phyloP scores from a whole-genome alignment of 2,888 invertebrate species.

The Palloptera scutellata region DNA sequence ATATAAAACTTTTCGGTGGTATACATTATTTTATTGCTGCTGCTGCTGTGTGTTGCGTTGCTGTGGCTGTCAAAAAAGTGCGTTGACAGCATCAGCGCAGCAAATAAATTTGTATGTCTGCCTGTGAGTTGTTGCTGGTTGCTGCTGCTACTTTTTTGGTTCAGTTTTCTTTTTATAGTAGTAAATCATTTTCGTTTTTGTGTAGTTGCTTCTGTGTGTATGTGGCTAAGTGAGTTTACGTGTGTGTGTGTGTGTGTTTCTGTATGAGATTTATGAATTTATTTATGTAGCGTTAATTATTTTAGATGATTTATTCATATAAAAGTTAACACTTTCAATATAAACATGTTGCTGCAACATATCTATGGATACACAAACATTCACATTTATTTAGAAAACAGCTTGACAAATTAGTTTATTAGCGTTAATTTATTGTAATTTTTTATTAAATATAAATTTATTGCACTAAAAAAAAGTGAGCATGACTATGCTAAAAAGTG shows the following conservation, averaged over 20 bases:
- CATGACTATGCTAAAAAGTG: neutral
- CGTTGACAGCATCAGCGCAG: constrained; percentile 15
- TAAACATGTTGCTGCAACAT: constrained; percentile 30
- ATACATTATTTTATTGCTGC: constrained; percentile 10
- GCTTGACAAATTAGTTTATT: neutral
- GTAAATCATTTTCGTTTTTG: constrained; percentile 22
- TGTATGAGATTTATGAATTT: constrained; percentile 26
- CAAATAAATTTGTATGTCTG: neutral
- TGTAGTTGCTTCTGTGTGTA: constrained; percentile 1
- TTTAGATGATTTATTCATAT: constrained; percentile 25
- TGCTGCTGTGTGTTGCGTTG: constrained; percentile 13
- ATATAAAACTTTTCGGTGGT: constrained; percentile 4
- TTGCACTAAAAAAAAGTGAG: neutral
- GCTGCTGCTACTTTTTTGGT: neutral
- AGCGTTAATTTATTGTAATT: neutral
- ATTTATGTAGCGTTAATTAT: constrained; percentile 29
- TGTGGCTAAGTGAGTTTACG: no score
- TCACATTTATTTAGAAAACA: no score
- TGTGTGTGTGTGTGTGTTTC: neutral
- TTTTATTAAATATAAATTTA: neutral
- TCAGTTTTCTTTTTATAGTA: neutral
- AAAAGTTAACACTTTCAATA: neutral
- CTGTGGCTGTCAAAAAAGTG: constrained; percentile 11
- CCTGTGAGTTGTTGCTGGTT: neutral
- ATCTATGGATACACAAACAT: no score